A percentile compares a stretch with the other conserved stretches of the same genome.
These are phyloP conservation scores for Dendrolimus kikuchii DNA, from an alignment of 1,140 invertebrate genomes.

Conservation along the genomic window DNA sequence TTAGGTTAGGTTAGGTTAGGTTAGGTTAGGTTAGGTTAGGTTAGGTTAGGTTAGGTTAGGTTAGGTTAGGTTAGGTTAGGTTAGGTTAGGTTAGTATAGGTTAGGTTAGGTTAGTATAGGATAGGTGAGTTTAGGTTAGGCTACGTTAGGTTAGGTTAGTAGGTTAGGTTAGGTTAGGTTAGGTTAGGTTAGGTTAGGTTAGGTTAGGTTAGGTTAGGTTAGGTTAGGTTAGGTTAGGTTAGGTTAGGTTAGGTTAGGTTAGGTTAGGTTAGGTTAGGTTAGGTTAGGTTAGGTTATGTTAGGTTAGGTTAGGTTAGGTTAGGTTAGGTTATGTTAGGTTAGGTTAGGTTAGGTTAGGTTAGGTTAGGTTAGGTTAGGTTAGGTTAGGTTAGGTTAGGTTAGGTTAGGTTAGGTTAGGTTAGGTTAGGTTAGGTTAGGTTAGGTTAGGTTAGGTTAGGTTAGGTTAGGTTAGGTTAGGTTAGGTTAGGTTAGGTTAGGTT, in stretches of 20 bases:
- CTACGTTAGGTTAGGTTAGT: constrained; percentile 39
- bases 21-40: constrained; percentile 1
- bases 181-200: constrained; percentile 34
- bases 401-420: constrained; percentile 22
- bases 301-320: too few species aligned
- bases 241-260: constrained; percentile 38
- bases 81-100: constrained; percentile 1
- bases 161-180: constrained; percentile 40
- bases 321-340: too few species aligned
- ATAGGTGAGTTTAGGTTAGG: constrained; percentile 5
- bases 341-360: constrained; percentile 21
- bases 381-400: constrained; percentile 21
- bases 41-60: constrained; percentile 3
- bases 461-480: too few species aligned
- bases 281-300: too few species aligned
- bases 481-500: too few species aligned
- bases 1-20: constrained; percentile 1
- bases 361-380: constrained; percentile 25
- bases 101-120: constrained; percentile 1
- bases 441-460: constrained; percentile 15
- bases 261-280: constrained; percentile 30
- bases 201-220: constrained; percentile 32
- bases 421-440: constrained; percentile 20
- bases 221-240: constrained; percentile 42
- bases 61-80: constrained; percentile 3